Base-by-base conservation (phyloP, 1,140 invertebrate genomes). In the Drusus annulatus region DNA sequence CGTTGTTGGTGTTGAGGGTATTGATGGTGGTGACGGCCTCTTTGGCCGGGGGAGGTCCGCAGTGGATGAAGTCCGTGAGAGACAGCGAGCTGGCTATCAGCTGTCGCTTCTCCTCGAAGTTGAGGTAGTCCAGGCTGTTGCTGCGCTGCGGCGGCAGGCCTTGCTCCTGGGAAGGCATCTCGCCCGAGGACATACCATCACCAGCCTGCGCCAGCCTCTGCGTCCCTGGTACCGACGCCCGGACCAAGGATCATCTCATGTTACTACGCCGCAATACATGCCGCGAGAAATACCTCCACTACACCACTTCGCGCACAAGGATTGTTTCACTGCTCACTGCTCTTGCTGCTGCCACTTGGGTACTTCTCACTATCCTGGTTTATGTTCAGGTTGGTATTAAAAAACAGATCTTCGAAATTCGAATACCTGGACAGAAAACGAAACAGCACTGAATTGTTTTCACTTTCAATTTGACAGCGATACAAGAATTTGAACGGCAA, bases 81-180 rank as follows among this genome's bases (percentile, higher is more conserved):
- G 95, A 96, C 84, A 97, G 87, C 31, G 95, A 95, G 62, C 95
- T 96, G 6, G 96, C 96, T 77, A 97, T 97, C 81, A 97, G 90
- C 89, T 96, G 94, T 79, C 95, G 90, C 88, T 96, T 96, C 90
- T 97, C 96, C 87, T 97, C 95, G 86, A 97, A 97, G 88, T 97
- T 96, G 28, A 97, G 91, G 88, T 95, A 95, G 89, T 97, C 96
- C 89, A 97, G 91, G 84, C 95, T 96, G 86, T 94, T 95, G 88
- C 95, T 96, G 81, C 95, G 89, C 84, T 94, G 94, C 6, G 65
- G 69, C 17, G 65, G 69, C 54, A 17, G 58, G 50, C 23, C 82
- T 88, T 87, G 89, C 89, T 88, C 89, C 86, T 86, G 88, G 85
- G 85, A 83, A 81, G 86, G 87, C 88, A 89, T 89, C 80, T 86